A percentile compares a stretch with the other conserved stretches of the same genome.
phyloP scores from a whole-genome alignment of 2,888 invertebrate species.

The Agonopterix arenella region DNA sequence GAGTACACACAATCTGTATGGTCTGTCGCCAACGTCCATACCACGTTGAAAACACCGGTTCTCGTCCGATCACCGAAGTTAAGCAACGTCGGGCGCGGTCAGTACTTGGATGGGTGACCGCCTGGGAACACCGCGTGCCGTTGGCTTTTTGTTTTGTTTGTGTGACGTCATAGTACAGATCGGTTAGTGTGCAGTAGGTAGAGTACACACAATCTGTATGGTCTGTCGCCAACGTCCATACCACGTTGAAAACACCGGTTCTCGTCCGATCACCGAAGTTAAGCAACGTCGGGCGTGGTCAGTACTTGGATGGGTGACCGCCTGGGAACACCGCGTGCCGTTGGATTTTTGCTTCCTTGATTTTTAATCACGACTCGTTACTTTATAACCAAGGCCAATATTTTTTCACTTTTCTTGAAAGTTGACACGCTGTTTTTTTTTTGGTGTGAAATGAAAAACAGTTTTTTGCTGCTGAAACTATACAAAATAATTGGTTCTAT shows the following conservation, averaged over 20 bases:
- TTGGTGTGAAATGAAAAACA: too few species aligned
- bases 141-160: constrained; percentile 31
- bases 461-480: too few species aligned
- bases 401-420: too few species aligned
- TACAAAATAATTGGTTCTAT: too few species aligned
- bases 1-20: too few species aligned
- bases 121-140: constrained; percentile 37
- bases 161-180: too few species aligned
- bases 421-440: too few species aligned
- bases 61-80: constrained; percentile 69
- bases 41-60: constrained; percentile 50
- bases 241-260: constrained; percentile 49
- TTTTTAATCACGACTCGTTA: too few species aligned
- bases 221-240: constrained; percentile 51
- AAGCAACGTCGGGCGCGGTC: constrained; percentile 51
- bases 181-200: neutral
- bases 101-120: constrained; percentile 53
- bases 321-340: constrained; percentile 49
- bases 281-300: constrained; percentile 46
- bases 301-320: constrained; percentile 50
- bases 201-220: too few species aligned
- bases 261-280: constrained; percentile 50
- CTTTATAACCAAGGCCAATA: too few species aligned
- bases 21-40: constrained; percentile 30
- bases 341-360: constrained; percentile 30